These are phyloP conservation scores for Lasioglossum calceatum DNA, from an alignment of 2,888 invertebrate species.

Conservation along the genomic window DNA sequence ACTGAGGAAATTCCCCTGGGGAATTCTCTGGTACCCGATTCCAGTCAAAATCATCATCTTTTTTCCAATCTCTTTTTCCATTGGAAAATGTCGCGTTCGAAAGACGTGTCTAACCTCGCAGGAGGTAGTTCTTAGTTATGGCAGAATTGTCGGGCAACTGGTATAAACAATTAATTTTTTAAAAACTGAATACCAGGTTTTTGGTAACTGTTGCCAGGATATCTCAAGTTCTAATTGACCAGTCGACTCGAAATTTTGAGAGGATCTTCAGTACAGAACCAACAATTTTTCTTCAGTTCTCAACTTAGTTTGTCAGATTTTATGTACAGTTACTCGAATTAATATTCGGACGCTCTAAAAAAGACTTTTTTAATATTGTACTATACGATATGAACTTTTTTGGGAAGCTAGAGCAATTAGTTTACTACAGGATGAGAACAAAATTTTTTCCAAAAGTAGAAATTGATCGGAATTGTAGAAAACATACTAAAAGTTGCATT, in stretches of 20 bases:
- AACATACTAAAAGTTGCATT: too few species aligned
- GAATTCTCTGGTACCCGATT: not conserved
- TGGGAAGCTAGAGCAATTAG: too few species aligned
- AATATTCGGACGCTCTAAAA: too few species aligned
- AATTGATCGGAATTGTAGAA: too few species aligned
- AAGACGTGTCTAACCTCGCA: not conserved
- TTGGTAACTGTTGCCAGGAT: too few species aligned
- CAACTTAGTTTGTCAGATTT: not conserved
- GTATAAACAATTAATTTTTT: too few species aligned
- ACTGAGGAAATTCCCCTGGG: conserved; percentile 34
- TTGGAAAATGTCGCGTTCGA: not conserved
- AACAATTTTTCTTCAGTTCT: not conserved
- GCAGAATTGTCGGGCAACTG: too few species aligned
- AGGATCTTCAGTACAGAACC: not conserved
- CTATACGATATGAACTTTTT: too few species aligned
- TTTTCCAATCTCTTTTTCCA: not conserved
- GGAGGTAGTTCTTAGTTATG: not conserved
- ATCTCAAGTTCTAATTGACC: not conserved
- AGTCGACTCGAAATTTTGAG: not conserved
- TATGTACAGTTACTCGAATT: not conserved
- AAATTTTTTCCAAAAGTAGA: too few species aligned
- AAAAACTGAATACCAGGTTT: too few species aligned
- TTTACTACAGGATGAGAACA: too few species aligned
- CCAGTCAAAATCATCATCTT: not conserved
- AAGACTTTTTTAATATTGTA: too few species aligned